phyloP scores from a whole-genome alignment of 1,140 invertebrate species.

The Dryas iulia region DNA sequence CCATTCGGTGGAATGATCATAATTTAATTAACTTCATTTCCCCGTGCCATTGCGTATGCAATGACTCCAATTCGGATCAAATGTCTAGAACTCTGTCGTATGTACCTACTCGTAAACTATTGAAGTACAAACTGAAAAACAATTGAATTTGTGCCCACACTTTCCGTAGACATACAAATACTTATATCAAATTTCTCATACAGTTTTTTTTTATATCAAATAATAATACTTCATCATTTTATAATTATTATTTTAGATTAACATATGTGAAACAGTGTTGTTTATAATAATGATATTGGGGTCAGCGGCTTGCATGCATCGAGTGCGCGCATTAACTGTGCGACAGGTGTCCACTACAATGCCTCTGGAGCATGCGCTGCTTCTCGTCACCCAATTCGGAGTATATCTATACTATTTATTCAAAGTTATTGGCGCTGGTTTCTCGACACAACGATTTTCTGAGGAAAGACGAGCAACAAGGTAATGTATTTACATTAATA shows the following conservation, averaged over 20 bases:
- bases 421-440: slow-evolving; percentile 82
- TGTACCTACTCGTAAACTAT: not conserved
- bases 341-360: slow-evolving; percentile 58
- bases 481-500: slow-evolving; percentile 29
- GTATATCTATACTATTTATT: slow-evolving; percentile 86
- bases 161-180: not conserved
- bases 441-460: slow-evolving; percentile 59
- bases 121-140: not conserved
- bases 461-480: slow-evolving; percentile 58
- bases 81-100: too few species aligned
- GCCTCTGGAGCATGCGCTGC: slow-evolving; percentile 85
- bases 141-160: not conserved
- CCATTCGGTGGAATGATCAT: too few species aligned
- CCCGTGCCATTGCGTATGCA: too few species aligned
- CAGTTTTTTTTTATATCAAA: not conserved
- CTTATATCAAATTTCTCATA: not conserved
- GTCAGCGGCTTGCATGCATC: slow-evolving; percentile 78
- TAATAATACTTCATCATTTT: not conserved
- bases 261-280: slow-evolving; percentile 83
- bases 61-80: too few species aligned
- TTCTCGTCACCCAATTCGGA: slow-evolving; percentile 85
- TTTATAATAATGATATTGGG: slow-evolving; percentile 81
- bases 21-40: too few species aligned
- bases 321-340: slow-evolving; percentile 68
- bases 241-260: slow-evolving; percentile 53